These are phyloP conservation scores for Steinernema feltiae DNA, from an alignment of 1,140 invertebrate genomes.

Conservation along the genomic window DNA sequence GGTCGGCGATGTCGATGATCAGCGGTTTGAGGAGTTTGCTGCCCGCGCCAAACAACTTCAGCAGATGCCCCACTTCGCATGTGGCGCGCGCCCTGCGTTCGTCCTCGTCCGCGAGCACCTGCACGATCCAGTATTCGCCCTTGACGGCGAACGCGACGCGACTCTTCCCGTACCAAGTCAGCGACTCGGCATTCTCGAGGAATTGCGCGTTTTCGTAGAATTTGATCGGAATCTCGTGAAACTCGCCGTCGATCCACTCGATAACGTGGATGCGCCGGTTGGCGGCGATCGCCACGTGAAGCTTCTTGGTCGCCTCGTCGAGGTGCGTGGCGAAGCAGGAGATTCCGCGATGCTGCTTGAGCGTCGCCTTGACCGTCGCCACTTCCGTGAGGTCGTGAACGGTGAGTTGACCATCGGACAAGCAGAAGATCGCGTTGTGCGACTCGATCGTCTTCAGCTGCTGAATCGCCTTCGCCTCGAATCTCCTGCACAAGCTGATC, in stretches of 20 bases:
- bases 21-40: neutral
- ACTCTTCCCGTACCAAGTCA: neutral
- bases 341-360: neutral
- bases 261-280: neutral
- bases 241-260: neutral
- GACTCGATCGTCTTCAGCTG: constrained; percentile 3
- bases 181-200: neutral
- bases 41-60: neutral
- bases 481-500: neutral
- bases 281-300: neutral
- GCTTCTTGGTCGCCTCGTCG: neutral
- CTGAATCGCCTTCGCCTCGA: neutral
- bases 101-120: neutral
- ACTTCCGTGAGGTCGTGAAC: neutral
- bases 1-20: neutral
- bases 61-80: neutral
- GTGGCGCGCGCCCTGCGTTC: neutral
- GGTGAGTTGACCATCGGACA: neutral
- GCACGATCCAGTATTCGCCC: neutral
- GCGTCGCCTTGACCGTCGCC: neutral
- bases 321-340: neutral
- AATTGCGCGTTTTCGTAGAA: neutral
- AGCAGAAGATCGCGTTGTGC: neutral
- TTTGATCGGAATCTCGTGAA: neutral
- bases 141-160: neutral